Percentiles rank a stretch among this genome's conserved stretches.
These are phyloP conservation scores for Bombus haemorrhoidalis DNA, from an alignment of 1,140 invertebrate genomes.

Conservation along the genomic window DNA sequence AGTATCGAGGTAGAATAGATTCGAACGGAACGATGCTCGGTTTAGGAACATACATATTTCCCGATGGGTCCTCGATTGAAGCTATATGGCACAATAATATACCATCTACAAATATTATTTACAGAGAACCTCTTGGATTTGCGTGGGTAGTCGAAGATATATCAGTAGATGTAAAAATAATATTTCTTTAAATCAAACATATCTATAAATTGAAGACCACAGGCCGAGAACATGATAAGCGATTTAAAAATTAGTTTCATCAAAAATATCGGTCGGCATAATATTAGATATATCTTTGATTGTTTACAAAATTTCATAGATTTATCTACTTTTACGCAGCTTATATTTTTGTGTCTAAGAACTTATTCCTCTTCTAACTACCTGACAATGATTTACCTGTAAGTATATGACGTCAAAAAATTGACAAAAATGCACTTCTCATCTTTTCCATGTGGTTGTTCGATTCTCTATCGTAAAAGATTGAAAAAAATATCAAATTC, in stretches of 20 bases:
- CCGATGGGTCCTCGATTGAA: constrained; percentile 56
- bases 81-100: constrained; percentile 60
- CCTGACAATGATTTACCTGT: too few relatives aligned
- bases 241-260: not conserved
- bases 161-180: constrained; percentile 19
- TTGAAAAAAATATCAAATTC: not conserved
- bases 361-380: too few relatives aligned
- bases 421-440: not conserved
- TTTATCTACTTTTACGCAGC: not conserved
- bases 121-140: constrained; percentile 57
- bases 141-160: constrained; percentile 48
- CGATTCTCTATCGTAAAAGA: not conserved
- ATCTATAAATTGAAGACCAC: not conserved
- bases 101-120: constrained; percentile 53
- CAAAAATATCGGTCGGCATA: not conserved
- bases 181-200: not conserved
- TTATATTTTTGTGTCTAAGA: not conserved
- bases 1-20: constrained; percentile 61
- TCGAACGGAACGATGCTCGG: constrained; percentile 52
- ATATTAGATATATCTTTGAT: not conserved
- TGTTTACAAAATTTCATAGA: not conserved
- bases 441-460: not conserved
- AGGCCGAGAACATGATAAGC: not conserved
- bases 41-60: constrained; percentile 63
- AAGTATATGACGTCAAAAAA: too few relatives aligned